Evolutionary conservation across 2,888 invertebrate genomes (phyloP).

Genomic region (Itoplectis maculator): DNA sequence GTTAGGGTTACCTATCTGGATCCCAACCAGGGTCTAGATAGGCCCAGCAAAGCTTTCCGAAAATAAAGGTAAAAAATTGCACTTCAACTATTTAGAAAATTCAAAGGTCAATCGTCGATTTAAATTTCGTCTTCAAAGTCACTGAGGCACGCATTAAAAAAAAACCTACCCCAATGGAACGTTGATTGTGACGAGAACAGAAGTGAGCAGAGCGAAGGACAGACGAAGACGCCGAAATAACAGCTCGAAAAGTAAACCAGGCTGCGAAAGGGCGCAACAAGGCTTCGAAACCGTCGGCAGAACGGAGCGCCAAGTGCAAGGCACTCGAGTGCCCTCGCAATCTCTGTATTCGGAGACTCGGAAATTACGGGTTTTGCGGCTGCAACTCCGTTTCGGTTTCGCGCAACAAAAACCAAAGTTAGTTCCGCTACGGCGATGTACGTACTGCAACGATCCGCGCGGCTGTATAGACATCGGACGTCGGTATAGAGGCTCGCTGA

Average conservation of each 20-base stretch:
- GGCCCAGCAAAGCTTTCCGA: too few species aligned
- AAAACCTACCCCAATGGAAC: not conserved
- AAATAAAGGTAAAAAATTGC: too few species aligned
- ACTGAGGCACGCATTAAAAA: not conserved
- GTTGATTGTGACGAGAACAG: not conserved
- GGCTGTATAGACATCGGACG: not conserved
- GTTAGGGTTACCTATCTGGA: too few species aligned
- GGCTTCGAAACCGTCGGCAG: too few species aligned
- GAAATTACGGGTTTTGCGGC: conserved; percentile 52
- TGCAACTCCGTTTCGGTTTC: conserved; percentile 19
- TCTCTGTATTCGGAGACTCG: conserved; percentile 21
- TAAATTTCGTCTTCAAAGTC: too few species aligned
- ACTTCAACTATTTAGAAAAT: too few species aligned
- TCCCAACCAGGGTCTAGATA: too few species aligned
- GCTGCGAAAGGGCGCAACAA: conserved; percentile 5
- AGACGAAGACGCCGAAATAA: not conserved
- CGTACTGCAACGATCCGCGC: not conserved
- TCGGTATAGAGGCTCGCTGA: conserved; percentile 7
- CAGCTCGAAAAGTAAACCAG: conserved; percentile 17
- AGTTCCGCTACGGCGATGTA: conserved; percentile 18
- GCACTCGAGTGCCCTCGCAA: conserved; percentile 47
- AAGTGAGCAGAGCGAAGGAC: not conserved
- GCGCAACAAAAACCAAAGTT: conserved; percentile 51
- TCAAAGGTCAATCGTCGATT: too few species aligned
- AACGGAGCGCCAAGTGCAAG: not conserved